phyloP scores from a whole-genome alignment of 1,140 invertebrate genomes.

The Aricia agestis region DNA sequence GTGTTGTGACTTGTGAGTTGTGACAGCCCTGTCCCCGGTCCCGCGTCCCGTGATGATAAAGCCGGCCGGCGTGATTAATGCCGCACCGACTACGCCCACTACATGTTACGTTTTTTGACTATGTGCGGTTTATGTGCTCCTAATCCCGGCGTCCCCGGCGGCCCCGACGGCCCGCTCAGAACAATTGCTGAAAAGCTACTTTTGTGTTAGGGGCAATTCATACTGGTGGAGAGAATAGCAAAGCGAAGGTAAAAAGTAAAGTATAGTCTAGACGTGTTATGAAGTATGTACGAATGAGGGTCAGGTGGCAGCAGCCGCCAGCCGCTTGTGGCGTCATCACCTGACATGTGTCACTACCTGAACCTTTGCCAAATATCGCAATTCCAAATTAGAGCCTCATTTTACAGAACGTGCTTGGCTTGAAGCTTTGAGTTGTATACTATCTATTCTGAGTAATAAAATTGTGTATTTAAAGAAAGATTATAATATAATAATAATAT shows the following conservation, averaged over 20 bases:
- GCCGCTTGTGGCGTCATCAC: not conserved
- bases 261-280: not conserved
- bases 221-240: not conserved
- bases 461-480: too few relatives aligned
- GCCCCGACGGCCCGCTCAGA: not conserved
- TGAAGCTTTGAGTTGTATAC: too few relatives aligned
- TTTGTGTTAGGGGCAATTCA: not conserved
- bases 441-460: too few relatives aligned
- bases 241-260: slow-evolving; percentile 5
- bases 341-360: not conserved
- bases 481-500: too few relatives aligned
- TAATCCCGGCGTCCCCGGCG: not conserved
- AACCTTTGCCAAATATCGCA: not conserved
- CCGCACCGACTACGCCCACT: slow-evolving; percentile 4
- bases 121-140: not conserved
- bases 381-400: too few relatives aligned
- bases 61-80: slow-evolving; percentile 27
- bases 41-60: slow-evolving; percentile 23
- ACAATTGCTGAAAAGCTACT: not conserved
- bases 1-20: not conserved
- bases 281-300: slow-evolving; percentile 1
- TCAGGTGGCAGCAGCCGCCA: not conserved
- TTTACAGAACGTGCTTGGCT: too few relatives aligned
- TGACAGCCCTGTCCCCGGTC: slow-evolving; percentile 12
- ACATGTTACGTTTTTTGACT: slow-evolving; percentile 14